phyloP scores from a whole-genome alignment of 37 sponge, comb jelly and placozoan genomes.

The Dysidea cf. avara region DNA sequence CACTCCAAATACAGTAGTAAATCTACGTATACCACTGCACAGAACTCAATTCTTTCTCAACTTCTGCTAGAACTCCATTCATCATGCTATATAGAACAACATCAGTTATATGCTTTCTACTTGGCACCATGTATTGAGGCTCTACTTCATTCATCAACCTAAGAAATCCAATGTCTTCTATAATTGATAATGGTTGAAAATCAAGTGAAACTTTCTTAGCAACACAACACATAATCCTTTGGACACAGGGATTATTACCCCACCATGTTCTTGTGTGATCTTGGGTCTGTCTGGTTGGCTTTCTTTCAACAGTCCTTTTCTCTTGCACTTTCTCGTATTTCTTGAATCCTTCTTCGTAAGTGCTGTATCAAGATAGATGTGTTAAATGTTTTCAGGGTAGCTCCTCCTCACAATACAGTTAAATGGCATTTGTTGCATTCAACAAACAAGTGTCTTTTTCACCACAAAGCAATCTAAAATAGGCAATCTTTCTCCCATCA shows the following conservation, averaged over 20 bases:
- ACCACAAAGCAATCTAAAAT: too few species aligned
- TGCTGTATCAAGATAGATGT: too few species aligned
- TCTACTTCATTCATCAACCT: too few species aligned
- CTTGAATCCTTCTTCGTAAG: too few species aligned
- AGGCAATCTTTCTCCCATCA: too few species aligned
- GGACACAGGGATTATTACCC: conserved; percentile 38
- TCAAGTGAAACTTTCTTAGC: conserved; percentile 46
- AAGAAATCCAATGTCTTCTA: conserved; percentile 36
- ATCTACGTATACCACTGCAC: conserved; percentile 14
- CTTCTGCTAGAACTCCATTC: neutral
- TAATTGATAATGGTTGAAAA: conserved; percentile 35
- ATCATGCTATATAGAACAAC: conserved; percentile 5
- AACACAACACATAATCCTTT: conserved; percentile 11
- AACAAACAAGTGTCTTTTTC: too few species aligned
- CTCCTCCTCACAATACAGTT: too few species aligned
- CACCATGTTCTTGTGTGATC: conserved; percentile 23
- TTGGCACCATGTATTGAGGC: conserved; percentile 36
- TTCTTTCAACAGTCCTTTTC: too few species aligned
- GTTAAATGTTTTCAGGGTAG: too few species aligned
- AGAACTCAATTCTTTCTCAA: neutral
- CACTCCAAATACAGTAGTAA: conserved; percentile 44
- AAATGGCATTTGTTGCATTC: too few species aligned
- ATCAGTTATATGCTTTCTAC: conserved; percentile 46
- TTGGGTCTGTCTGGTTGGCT: neutral
- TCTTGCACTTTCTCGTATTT: too few species aligned